A percentile compares a stretch with the other conserved stretches of the same genome.
Conservation (phyloP, 2,888 invertebrate species). For the Prenolepis imparis region DNA sequence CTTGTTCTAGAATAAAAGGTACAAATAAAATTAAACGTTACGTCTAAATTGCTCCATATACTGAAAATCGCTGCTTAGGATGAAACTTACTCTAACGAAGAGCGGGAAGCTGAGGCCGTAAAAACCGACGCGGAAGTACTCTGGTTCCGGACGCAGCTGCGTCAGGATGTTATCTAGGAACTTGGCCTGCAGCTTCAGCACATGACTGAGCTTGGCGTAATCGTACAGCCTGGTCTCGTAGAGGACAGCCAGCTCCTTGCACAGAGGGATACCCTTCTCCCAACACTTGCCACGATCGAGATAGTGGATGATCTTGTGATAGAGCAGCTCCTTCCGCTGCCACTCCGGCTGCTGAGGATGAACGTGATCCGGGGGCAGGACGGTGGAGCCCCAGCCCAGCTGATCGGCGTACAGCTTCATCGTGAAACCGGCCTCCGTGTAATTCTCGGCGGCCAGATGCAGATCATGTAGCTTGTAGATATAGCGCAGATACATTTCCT, state of each 20-base stretch:
- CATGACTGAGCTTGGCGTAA: constrained; percentile 94
- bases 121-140: constrained; percentile 98
- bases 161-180: constrained; percentile 97
- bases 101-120: constrained; percentile 97
- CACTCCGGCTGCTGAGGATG: constrained; percentile 94
- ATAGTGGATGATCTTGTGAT: constrained; percentile 95
- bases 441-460: constrained; percentile 96
- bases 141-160: constrained; percentile 95
- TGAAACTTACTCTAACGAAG: constrained; percentile 94
- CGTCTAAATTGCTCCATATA: neutral
- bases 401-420: constrained; percentile 97
- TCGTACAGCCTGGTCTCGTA: constrained; percentile 96
- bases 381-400: constrained; percentile 92
- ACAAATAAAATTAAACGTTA: neutral
- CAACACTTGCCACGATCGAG: constrained; percentile 98
- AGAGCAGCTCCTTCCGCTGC: constrained; percentile 95
- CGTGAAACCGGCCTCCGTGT: constrained; percentile 97
- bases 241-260: constrained; percentile 95
- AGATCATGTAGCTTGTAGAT: constrained; percentile 98
- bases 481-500: constrained; percentile 98
- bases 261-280: constrained; percentile 97
- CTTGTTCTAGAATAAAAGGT: constrained; percentile 91
- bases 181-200: constrained; percentile 94
- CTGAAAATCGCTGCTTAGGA: neutral
- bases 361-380: constrained; percentile 89